Percentiles rank a stretch among this genome's conserved stretches.
Conservation (phyloP, 2,797 vertebrate species). For the Danio kyathit region DNA sequence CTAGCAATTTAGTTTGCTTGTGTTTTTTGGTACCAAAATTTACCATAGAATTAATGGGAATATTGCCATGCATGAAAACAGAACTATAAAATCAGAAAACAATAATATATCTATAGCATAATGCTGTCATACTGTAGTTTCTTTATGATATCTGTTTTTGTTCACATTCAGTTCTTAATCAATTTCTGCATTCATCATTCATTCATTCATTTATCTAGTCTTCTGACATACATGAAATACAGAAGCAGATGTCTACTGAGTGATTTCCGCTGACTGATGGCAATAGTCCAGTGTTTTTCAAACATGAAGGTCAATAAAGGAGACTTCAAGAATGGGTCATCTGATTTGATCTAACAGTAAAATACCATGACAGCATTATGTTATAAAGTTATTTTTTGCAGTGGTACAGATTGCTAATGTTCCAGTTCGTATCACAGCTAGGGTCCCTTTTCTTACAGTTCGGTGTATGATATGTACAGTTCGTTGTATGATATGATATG, state of each 20-base stretch:
- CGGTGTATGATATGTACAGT: too few relatives aligned
- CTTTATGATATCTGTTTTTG: not conserved
- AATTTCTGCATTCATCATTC: too few relatives aligned
- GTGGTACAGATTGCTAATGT: too few relatives aligned
- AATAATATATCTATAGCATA: conserved; percentile 19
- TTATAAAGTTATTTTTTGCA: too few relatives aligned
- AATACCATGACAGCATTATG: too few relatives aligned
- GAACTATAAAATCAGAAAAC: conserved; percentile 8
- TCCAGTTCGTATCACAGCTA: too few relatives aligned
- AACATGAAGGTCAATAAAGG: conserved; percentile 44
- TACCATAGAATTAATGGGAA: conserved; percentile 4
- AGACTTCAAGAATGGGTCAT: conserved; percentile 5
- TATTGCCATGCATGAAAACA: not conserved
- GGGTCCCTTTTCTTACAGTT: too few relatives aligned
- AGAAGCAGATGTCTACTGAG: conserved; percentile 7
- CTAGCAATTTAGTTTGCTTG: conserved; percentile 36
- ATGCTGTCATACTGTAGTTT: not conserved
- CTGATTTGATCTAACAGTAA: conserved; percentile 24
- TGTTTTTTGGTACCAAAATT: conserved; percentile 31
- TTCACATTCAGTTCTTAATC: too few relatives aligned
- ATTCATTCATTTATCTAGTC: too few relatives aligned
- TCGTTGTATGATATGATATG: too few relatives aligned
- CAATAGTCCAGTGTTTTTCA: conserved; percentile 27
- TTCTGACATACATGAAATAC: not conserved
- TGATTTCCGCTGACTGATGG: conserved; percentile 14